phyloP scores from a whole-genome alignment of 2,888 invertebrate species.

The Amphipoea oculea region DNA sequence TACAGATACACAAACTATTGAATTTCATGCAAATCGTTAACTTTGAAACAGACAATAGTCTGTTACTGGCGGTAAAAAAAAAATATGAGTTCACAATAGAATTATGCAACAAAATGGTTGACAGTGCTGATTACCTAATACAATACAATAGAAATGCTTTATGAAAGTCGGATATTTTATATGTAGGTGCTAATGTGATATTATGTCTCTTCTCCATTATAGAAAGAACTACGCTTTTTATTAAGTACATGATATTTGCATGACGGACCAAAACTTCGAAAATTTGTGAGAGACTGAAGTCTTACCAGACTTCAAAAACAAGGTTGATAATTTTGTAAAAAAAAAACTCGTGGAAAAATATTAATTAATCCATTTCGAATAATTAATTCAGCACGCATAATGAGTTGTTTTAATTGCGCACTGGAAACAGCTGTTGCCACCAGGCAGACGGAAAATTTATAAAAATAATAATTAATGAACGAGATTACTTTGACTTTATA shows the following conservation, averaged over 20 bases:
- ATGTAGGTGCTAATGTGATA: neutral
- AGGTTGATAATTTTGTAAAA: neutral
- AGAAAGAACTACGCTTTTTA: neutral
- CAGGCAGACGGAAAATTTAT: neutral
- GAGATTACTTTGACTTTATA: neutral
- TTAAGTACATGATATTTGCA: neutral
- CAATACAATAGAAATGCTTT: too few relatives aligned
- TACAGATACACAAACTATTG: neutral
- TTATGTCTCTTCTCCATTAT: neutral
- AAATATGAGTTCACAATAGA: neutral
- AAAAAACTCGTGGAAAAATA: neutral
- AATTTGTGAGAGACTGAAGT: neutral
- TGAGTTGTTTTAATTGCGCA: slow-evolving; percentile 15
- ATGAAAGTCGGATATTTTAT: too few relatives aligned
- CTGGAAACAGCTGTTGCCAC: slow-evolving; percentile 26
- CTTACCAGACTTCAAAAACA: neutral
- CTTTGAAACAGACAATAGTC: neutral
- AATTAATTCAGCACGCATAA: slow-evolving; percentile 18
- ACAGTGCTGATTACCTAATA: neutral
- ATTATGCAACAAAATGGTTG: neutral
- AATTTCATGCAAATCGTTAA: neutral
- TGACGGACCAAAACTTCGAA: neutral
- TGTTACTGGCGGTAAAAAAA: neutral
- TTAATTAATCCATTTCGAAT: neutral
- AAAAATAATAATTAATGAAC: neutral